phyloP scores from a whole-genome alignment of 2,797 vertebrate genomes.

The Chromis chromis region DNA sequence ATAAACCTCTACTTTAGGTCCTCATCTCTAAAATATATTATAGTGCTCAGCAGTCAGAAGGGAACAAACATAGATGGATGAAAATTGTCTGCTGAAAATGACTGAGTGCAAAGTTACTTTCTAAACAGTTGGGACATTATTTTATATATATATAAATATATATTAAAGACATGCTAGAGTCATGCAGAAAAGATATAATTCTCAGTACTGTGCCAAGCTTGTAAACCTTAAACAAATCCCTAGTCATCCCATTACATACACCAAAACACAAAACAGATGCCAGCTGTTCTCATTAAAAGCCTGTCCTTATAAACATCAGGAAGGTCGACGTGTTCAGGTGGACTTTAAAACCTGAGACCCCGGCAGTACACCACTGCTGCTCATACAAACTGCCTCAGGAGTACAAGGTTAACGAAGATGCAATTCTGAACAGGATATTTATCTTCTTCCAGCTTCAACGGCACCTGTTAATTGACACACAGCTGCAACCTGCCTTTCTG shows the following conservation, averaged over 20 bases:
- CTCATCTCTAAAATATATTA: constrained; percentile 34
- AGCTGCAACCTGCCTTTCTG: neutral
- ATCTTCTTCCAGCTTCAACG: constrained; percentile 6
- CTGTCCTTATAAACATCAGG: constrained; percentile 15
- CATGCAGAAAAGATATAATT: too few relatives aligned
- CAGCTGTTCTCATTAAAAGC: constrained; percentile 44
- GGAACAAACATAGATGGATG: constrained; percentile 17
- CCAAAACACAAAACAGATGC: constrained; percentile 22
- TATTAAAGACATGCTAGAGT: neutral
- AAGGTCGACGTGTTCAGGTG: constrained; percentile 34
- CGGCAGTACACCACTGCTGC: constrained; percentile 4
- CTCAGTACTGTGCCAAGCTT: too few relatives aligned
- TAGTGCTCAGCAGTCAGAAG: constrained; percentile 22
- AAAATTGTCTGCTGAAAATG: constrained; percentile 6
- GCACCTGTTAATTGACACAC: constrained; percentile 1
- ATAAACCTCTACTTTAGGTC: constrained; percentile 57
- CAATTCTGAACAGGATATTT: neutral
- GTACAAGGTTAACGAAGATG: constrained; percentile 16
- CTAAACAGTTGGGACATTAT: neutral
- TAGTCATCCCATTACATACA: constrained; percentile 2
- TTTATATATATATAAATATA: neutral
- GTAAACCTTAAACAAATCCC: neutral
- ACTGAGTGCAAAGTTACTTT: constrained; percentile 18
- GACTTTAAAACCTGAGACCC: constrained; percentile 8
- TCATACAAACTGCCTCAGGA: constrained; percentile 13